Evolutionary conservation across 2,797 vertebrate species (phyloP), one percentile per base, ranked within the genome.

Genomic region (Notoglanidium macrostoma): DNA sequence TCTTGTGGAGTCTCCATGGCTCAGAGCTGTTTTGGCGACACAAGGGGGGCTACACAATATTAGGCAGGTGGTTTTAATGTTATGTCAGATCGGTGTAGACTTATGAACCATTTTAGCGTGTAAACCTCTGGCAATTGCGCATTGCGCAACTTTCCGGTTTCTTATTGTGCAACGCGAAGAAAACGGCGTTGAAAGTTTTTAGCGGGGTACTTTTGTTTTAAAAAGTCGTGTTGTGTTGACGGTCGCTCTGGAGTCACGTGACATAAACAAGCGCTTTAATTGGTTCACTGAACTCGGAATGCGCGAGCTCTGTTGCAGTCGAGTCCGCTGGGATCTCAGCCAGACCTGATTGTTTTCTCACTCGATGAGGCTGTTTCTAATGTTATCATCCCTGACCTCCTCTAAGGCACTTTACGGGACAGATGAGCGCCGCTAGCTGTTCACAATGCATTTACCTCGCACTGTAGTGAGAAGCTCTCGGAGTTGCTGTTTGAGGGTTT

Each of bases 401-500:
- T 76, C 0, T 57, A 74, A 46, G 35, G 32, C 61, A 44, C 67
- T n/a, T 19, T 51, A 6, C 61, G 9, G 29, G 29, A 5, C 49
- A 17, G 35, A 54, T 55, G 19, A 11, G 8, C 17, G 35, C 32
- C 14, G 8, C 40, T 19, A 23, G 19, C 29, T 26, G 77, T 40
- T 23, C 8, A 8, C n/a, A 11, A 12, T 5, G 61, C 23, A 21
- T 40, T 90, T 91, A 95, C 93, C 92, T 91, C 91, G 92, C 91
- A 91, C 92, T 86, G 92, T 87, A 26, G 44, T 54, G 15, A 78
- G 84, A 26, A 85, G 11, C 59, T 95, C 95, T 89, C 93, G 94
- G 89, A 96, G 94, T 89, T 95, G 95, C 85, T 93, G 88, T 91
- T 94, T 91, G 59, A 96, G 94, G 72, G 88, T 92, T 84, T 95